Evolutionary conservation across 1,140 invertebrate species (phyloP), one percentile per base, ranked within the genome.

Genomic region (Cryptotermes secundus): DNA sequence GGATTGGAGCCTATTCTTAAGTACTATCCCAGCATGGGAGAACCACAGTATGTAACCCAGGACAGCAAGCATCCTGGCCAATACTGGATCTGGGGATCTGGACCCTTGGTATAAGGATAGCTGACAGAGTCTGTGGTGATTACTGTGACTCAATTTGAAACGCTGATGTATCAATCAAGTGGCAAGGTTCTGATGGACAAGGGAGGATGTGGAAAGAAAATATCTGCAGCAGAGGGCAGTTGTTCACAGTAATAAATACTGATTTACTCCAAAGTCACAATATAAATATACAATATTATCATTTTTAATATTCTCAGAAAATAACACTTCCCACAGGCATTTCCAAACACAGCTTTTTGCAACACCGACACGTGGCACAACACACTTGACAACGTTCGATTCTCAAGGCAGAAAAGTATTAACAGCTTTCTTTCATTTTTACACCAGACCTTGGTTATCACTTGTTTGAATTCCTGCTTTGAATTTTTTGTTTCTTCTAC

Each of bases 261-360:
- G 85, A 84, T 86, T 86, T 86, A 86, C 85, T 86, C 85, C 85
- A 86, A 86, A 86, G 85, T 86, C 85, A 86, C 85, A 86, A 86
- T 86, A 86, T 86, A 86, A 86, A 86, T 86, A 86, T 86, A 86
- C 85, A 86, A 86, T 86, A 84, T 86, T 81, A 84, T 85, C 88
- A 89, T 38, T 38, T 91, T 90, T 90, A 89, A 90, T 90, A 90
- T 91, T 91, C 90, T 91, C 90, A 90, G 89, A 91, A 91, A 91
- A 91, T 91, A 91, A 91, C 90, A 91, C 90, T 90, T 89, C 90
- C 84, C 84, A 84, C 84, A 83, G 83, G 72, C 83, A 84, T 84
- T 81, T 80, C 84, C 72, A 84, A 84, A 84, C 83, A 84, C 83
- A 84, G 38, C 26, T 80, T 42, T 53, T 80, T 84, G 72, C 42